phyloP scores from a whole-genome alignment of 2,797 vertebrate genomes.

The Pseudocheirus occidentalis region DNA sequence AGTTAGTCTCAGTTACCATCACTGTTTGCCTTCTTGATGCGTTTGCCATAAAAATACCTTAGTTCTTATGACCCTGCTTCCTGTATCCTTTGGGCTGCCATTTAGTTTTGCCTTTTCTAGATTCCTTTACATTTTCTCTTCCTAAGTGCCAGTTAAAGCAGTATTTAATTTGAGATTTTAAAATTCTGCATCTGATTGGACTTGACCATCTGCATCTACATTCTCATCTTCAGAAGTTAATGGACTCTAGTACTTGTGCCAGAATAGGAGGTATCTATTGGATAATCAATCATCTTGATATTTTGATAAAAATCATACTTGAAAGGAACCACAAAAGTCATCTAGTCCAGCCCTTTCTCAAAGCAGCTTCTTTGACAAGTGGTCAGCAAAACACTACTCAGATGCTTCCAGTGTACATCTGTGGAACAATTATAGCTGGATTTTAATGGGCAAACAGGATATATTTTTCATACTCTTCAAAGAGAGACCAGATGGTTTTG shows the following conservation, averaged over 20 bases:
- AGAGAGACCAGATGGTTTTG: neutral
- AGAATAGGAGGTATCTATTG: neutral
- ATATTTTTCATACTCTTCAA: neutral
- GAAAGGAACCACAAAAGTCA: neutral
- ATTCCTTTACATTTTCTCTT: slow-evolving; percentile 19
- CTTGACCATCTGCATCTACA: neutral
- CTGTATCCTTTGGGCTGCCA: slow-evolving; percentile 5
- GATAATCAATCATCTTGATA: neutral
- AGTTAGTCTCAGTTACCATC: neutral
- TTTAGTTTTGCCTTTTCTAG: neutral
- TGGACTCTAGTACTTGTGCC: neutral
- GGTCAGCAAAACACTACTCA: neutral
- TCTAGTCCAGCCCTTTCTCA: neutral
- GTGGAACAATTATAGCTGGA: neutral
- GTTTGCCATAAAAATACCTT: slow-evolving; percentile 19
- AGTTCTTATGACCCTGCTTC: neutral
- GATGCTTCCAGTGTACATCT: neutral
- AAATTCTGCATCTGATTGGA: too few species aligned
- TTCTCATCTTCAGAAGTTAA: neutral
- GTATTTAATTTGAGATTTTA: neutral
- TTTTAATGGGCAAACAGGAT: neutral
- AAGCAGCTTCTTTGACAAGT: neutral
- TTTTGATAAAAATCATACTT: neutral
- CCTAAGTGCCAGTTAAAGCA: neutral
- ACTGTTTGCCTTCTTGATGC: neutral